Evolutionary conservation across 2,113 vertebrate genomes (phyloP).

Genomic region (Suncus etruscus): DNA sequence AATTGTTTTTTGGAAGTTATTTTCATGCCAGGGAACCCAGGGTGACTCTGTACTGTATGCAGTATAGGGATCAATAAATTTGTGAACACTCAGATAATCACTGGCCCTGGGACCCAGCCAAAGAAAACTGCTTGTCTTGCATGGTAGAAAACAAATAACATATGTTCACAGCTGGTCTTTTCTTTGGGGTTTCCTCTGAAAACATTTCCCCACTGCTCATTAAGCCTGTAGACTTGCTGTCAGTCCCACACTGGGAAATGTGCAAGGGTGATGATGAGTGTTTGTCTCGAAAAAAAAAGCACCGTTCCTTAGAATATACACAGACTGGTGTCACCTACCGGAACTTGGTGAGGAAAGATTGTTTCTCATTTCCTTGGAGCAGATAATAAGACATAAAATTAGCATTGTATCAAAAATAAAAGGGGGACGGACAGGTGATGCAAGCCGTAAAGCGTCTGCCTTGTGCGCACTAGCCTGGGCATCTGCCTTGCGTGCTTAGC

Average conservation of each 20-base stretch:
- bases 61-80: neutral
- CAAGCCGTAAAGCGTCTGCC: too few species aligned
- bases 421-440: too few species aligned
- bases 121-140: neutral
- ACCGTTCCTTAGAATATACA: neutral
- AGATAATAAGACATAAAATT: neutral
- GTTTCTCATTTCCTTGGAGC: neutral
- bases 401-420: neutral
- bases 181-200: constrained; percentile 29
- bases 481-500: too few species aligned
- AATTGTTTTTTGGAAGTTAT: constrained; percentile 8
- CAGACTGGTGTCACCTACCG: neutral
- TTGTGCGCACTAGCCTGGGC: too few species aligned
- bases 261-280: neutral
- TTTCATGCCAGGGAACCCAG: neutral
- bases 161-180: neutral
- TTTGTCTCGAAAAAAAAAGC: constrained; percentile 6
- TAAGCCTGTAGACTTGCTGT: constrained; percentile 1
- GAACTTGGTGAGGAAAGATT: neutral
- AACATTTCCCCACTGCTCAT: neutral
- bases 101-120: neutral
- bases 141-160: neutral
- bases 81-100: neutral
- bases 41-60: neutral
- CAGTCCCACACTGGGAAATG: constrained; percentile 15